A percentile compares a stretch with the other conserved stretches of the same genome.
phyloP scores from a whole-genome alignment of 2,113 vertebrate species.

The Poicephalus gulielmi region DNA sequence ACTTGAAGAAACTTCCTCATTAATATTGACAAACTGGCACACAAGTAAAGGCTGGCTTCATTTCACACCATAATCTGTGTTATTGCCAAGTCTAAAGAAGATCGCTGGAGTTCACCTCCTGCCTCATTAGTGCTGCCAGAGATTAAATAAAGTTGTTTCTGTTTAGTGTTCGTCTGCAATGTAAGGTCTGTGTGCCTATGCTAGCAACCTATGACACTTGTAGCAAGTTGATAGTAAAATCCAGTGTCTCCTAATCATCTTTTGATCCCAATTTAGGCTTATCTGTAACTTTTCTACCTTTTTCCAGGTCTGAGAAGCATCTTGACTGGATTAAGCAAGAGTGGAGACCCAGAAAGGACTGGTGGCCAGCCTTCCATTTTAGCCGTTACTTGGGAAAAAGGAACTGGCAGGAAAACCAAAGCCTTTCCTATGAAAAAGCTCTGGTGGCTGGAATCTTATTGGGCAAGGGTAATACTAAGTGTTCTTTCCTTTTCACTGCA shows the following conservation, averaged over 20 bases:
- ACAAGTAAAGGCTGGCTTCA: not conserved
- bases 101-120: not conserved
- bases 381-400: constrained; percentile 76
- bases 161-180: not conserved
- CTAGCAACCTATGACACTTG: not conserved
- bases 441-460: constrained; percentile 71
- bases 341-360: constrained; percentile 81
- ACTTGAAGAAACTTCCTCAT: not conserved
- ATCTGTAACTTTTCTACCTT: not conserved
- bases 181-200: not conserved
- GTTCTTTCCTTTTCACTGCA: not conserved
- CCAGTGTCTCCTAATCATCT: not conserved
- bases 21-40: not conserved
- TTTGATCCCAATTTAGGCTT: not conserved
- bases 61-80: not conserved
- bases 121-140: not conserved
- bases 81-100: not conserved
- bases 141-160: not conserved
- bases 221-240: not conserved
- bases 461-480: constrained; percentile 76
- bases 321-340: constrained; percentile 63
- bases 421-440: constrained; percentile 78
- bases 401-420: constrained; percentile 72
- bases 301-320: constrained; percentile 49
- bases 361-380: constrained; percentile 92